A percentile compares a stretch with the other conserved stretches of the same genome.
phyloP scores from a whole-genome alignment of 2,113 vertebrate species.

The Fulica atra region DNA sequence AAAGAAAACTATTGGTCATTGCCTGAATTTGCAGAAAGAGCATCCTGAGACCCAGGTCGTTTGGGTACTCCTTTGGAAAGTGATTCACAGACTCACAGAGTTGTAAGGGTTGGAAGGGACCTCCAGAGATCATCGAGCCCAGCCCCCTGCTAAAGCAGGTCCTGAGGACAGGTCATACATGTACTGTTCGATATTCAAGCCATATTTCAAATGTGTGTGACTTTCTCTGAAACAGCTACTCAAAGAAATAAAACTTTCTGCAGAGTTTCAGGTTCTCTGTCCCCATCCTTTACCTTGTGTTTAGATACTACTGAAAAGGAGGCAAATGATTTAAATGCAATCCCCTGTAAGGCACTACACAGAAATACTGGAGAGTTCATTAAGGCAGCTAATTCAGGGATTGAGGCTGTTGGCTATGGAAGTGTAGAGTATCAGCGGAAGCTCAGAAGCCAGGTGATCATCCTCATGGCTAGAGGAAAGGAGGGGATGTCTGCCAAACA shows the following conservation, averaged over 20 bases:
- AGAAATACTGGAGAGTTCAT: not conserved
- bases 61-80: not conserved
- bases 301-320: not conserved
- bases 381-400: not conserved
- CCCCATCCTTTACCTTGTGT: not conserved
- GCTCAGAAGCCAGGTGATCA: not conserved
- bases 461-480: not conserved
- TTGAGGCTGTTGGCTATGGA: not conserved
- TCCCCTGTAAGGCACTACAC: not conserved
- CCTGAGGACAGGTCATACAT: too few species aligned
- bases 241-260: not conserved
- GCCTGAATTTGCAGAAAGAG: not conserved
- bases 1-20: not conserved
- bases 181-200: not conserved
- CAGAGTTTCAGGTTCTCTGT: not conserved
- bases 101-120: too few species aligned
- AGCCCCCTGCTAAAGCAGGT: too few species aligned
- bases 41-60: not conserved
- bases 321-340: not conserved
- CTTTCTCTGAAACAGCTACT: not conserved
- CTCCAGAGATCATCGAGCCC: too few species aligned
- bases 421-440: not conserved
- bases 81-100: too few species aligned
- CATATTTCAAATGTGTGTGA: not conserved
- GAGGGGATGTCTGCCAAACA: not conserved